phyloP scores from a whole-genome alignment of 2,797 vertebrate species.

The Heteromormyrus szaboi region DNA sequence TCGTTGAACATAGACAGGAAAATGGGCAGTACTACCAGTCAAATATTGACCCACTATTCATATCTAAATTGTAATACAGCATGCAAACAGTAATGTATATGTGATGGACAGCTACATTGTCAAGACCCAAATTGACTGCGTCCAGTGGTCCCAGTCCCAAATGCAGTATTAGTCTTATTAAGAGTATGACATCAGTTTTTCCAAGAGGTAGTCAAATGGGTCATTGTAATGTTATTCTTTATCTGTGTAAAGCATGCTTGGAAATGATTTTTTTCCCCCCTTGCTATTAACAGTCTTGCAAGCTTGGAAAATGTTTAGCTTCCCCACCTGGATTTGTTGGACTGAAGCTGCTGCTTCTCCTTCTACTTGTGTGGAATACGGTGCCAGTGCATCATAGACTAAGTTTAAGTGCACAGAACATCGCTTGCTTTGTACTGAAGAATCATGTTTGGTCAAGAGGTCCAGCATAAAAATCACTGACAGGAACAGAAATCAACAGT shows the following conservation, averaged over 20 bases:
- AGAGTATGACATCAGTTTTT: not conserved
- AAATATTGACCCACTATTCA: not conserved
- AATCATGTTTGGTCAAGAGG: not conserved
- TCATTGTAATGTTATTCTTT: not conserved
- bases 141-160: not conserved
- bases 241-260: not conserved
- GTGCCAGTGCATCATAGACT: not conserved
- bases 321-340: not conserved
- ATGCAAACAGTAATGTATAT: not conserved
- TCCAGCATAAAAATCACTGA: constrained; percentile 2
- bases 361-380: not conserved
- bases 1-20: not conserved
- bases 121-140: not conserved
- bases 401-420: not conserved
- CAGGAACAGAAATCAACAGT: not conserved
- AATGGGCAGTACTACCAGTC: not conserved
- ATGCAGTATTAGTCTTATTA: not conserved
- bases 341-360: not conserved
- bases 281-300: not conserved
- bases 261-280: not conserved
- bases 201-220: not conserved
- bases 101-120: not conserved
- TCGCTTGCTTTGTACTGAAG: not conserved
- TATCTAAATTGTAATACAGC: not conserved
- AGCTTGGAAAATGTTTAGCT: not conserved